Evolutionary conservation across 2,113 vertebrate genomes (phyloP).

Genomic region (cattle (Bos taurus)): DNA sequence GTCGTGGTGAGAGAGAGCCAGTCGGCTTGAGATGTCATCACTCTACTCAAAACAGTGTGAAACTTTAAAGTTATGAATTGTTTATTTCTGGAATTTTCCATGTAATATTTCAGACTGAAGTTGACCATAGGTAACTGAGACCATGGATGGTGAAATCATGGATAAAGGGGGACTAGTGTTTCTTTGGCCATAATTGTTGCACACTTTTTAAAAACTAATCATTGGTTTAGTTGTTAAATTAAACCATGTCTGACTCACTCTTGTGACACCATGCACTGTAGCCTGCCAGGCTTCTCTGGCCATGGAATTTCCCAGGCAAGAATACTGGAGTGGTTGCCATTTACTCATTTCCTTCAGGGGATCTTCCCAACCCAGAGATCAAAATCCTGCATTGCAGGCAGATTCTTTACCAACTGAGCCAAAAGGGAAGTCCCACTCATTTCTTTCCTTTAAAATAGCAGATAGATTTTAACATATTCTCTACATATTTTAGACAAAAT

Average conservation of each 20-base stretch:
- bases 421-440: background rate
- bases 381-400: background rate
- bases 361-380: background rate
- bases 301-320: background rate
- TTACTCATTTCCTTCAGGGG: background rate
- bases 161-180: background rate
- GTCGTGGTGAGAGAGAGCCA: background rate
- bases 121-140: background rate
- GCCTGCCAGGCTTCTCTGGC: background rate
- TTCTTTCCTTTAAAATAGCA: background rate
- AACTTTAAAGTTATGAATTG: background rate
- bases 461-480: background rate
- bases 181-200: background rate
- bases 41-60: background rate
- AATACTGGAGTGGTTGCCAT: background rate
- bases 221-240: background rate
- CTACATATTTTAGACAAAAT: background rate
- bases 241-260: background rate
- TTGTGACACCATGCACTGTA: background rate
- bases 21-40: background rate
- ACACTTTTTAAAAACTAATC: background rate
- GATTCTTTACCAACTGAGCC: background rate
- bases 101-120: background rate
- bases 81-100: background rate
- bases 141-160: background rate